Evolutionary conservation across 2,888 invertebrate genomes (phyloP), one percentile per base, ranked within the genome.

Genomic region (Athalia rosae): DNA sequence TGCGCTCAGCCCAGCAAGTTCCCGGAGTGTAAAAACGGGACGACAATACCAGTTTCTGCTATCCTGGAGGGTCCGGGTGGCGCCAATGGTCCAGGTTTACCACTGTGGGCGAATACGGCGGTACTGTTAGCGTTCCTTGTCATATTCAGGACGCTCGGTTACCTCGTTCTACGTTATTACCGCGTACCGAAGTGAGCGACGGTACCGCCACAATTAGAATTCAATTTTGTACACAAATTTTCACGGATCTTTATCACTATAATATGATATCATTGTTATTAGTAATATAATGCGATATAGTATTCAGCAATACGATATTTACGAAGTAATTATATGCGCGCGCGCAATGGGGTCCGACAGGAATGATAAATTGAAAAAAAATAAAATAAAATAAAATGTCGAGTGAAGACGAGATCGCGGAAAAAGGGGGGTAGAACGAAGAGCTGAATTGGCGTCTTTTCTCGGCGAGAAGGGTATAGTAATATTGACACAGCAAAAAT

Each of bases 31-130:
- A 88, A 89, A 79, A 91, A 92, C 86, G 91, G 92, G 69, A 90
- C 91, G 81, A 91, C 92, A 90, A 94, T 95, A 90, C 94, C 94
- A 83, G 92, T 93, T 80, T 90, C 92, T 80, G 93, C 93, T 82
- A 94, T 95, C 83, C 89, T 95, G 82, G 93, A 93, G 84, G 92
- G 92, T 79, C 93, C 94, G 85, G 94, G 94, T 76, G 92, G 93
- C 41, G 91, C 91, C 81, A 90, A 92, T 79, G 86, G 88, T 67
- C 84, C 87, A 64, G 87, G 88, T 77, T 86, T 92, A 80, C 94
- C 95, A 11, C 90, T 95, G 28, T 95, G 95, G 95, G 93, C 94
- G 79, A 95, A 95, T 89, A 95, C 95, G 11, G 89, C 94, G 78
- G 93, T 95, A 71, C 91, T 95, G 79, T 85, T 95, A 83, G 92